Base-by-base conservation (phyloP, 2,888 invertebrate genomes). In the Campaea margaritaria region DNA sequence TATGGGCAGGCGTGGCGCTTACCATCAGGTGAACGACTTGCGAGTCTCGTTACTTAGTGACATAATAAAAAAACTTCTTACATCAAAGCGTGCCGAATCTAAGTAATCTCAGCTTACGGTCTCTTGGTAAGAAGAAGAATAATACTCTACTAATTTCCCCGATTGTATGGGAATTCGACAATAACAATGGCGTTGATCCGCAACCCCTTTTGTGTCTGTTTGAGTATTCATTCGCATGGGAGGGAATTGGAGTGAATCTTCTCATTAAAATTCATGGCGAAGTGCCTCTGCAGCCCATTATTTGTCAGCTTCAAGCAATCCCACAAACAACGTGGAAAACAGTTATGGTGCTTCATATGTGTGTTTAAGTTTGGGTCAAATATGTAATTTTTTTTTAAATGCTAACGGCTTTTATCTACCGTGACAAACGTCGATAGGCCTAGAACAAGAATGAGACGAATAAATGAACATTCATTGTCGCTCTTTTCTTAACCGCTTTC, bases 201-300 rank as follows among this genome's bases (percentile, higher is more conserved):
- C 78, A 78, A 79, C 75, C 81, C 79, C 60, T 76, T 9, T 79
- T 75, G 78, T 74, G 69, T 73, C 75, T 73, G 75, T 76, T 78
- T 69, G 74, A 73, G 74, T 69, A 78, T 78, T 79, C 78, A 73
- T 79, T 77, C 73, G 73, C 68, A 69, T 76, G 71, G 74, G 75
- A 77, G 78, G 76, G 76, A 80, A 81, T 80, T 76, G 72, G 67
- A 74, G 67, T 75, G 78, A 78, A 78, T 74, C 78, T 76, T 65
- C 66, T 73, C 77, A 80, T 83, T 86, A 78, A 83, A 83, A 83
- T 82, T 82, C 79, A 84, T 79, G 75, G 69, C 68, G 71, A 75
- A 79, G 79, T 78, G 75, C 76, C 74, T 75, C 71, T 68, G 58
- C 69, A 72, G 73, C 69, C 76, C 77, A 77, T 81, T 78, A 78